Evolutionary conservation across 2,113 vertebrate genomes (phyloP).

Genomic region (Myotis davidii): DNA sequence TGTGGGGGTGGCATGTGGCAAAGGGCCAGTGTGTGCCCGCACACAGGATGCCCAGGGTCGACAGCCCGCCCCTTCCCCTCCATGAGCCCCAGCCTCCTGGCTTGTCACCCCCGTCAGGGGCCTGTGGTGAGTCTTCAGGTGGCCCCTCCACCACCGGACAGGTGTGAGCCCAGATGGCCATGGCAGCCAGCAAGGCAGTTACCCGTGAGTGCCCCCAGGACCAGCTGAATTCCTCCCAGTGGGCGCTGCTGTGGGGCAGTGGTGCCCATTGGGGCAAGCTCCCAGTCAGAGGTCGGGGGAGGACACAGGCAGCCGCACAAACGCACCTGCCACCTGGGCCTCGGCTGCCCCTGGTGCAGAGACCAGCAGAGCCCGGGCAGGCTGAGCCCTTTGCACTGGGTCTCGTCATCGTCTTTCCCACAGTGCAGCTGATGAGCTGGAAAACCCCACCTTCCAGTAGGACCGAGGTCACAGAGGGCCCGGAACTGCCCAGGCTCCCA

Average conservation of each 20-base stretch:
- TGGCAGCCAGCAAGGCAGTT: neutral
- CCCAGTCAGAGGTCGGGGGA: fast-evolving
- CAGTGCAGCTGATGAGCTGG: fast-evolving
- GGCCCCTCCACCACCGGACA: too few species aligned
- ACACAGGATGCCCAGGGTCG: neutral
- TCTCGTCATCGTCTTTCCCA: fast-evolving
- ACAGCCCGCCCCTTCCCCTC: neutral
- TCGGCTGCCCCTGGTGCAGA: neutral
- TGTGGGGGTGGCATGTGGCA: too few species aligned
- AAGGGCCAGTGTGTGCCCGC: neutral
- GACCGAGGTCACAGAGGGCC: neutral
- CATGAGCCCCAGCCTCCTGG: neutral
- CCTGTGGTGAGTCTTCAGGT: neutral
- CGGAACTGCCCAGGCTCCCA: neutral
- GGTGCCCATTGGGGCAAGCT: fast-evolving
- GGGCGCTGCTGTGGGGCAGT: fast-evolving
- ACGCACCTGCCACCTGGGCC: neutral
- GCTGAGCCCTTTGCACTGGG: too few species aligned
- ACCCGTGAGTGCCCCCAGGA: neutral
- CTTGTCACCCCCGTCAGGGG: fast-evolving
- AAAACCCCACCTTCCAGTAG: neutral
- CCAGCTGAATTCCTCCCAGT: too few species aligned
- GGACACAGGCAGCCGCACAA: neutral
- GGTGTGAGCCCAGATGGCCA: too few species aligned
- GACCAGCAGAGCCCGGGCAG: neutral